Base-by-base conservation (phyloP, 2,113 vertebrate species). In the Hoplias malabaricus region DNA sequence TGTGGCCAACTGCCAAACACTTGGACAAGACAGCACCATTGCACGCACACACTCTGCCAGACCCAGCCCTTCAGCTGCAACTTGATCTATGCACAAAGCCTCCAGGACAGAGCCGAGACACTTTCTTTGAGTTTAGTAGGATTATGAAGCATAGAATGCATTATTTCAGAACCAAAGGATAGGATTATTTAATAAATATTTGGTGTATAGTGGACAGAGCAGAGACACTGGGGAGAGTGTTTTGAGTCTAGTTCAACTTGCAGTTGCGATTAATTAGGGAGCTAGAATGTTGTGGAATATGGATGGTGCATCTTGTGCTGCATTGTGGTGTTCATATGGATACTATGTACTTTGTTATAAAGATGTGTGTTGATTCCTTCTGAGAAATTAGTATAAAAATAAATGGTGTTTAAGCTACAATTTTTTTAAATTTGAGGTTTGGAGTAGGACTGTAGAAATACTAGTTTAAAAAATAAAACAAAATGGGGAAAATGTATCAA, bases 21-120 rank as follows among this genome's bases (percentile, higher is more conserved):
- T 79, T 8, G 53, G 66, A 82, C 70, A 79, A 79, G 66, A 77
- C 81, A 79, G 71, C 75, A 68, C 81, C 59, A 75, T 54, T 23
- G 13, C 71, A 48, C 48, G 10, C 69, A 31, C 71, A 56, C 61
- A 56, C 71, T 29, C 66, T 9, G 36, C 63, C 53, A 57, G 34
- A 65, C 75, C 7, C 65, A 62, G 50, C 63, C 61, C 23, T 54
- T 75, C 4, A 75, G 74, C 50, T 53, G 21, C 48, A 53, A 5
- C 48, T 53, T 2, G 21, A 23, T 57, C 25, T 27, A 5, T 2
- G 6, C 54, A 29, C 12, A 29, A 23, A 12, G 27, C 25, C 27
- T 4, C 13, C 25, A 6, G 13, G 33, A 59, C 54, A 59, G 53
- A 69, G 50, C 65, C 10, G 27, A 66, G 62, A 67, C 36, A 19